phyloP scores from a whole-genome alignment of 1,140 invertebrate species.

The Sycophaga agraensis region DNA sequence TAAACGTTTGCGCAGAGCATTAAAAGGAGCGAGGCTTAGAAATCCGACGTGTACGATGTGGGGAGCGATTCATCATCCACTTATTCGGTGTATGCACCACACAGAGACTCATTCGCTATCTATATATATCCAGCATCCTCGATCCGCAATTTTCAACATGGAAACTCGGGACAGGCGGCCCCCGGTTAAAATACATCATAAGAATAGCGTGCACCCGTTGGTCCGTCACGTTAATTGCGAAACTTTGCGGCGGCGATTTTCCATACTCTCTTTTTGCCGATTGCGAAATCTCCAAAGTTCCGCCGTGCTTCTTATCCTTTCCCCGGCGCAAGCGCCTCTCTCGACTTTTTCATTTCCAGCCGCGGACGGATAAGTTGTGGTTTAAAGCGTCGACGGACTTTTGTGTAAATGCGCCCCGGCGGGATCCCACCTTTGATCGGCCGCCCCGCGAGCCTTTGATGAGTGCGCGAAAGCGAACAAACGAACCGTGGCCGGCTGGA shows the following conservation, averaged over 20 bases:
- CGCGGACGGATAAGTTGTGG: neutral
- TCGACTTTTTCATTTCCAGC: slow-evolving; percentile 14
- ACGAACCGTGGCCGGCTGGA: too few relatives aligned
- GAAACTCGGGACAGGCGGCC: neutral
- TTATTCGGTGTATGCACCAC: too few relatives aligned
- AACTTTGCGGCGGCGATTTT: slow-evolving; percentile 2
- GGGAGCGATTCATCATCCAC: too few relatives aligned
- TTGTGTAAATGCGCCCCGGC: too few relatives aligned
- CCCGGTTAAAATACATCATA: slow-evolving; percentile 1
- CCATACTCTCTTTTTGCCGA: neutral
- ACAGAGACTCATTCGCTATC: too few relatives aligned
- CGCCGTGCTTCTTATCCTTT: neutral
- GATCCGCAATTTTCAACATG: neutral
- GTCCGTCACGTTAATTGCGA: slow-evolving; percentile 15
- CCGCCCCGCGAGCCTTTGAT: neutral
- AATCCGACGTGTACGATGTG: too few relatives aligned
- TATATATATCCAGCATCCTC: neutral
- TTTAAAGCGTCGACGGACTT: neutral
- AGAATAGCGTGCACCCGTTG: neutral
- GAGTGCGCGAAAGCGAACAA: too few relatives aligned
- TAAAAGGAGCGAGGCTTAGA: too few relatives aligned
- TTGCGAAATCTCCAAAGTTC: slow-evolving; percentile 7
- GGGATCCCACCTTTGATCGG: too few relatives aligned
- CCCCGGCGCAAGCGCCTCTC: neutral
- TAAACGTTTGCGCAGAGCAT: neutral